These are phyloP conservation scores for Catostylus mosaicus DNA, from an alignment of 30 jellyfish, hydroid and myxozoan genomes.

Conservation along the genomic window DNA sequence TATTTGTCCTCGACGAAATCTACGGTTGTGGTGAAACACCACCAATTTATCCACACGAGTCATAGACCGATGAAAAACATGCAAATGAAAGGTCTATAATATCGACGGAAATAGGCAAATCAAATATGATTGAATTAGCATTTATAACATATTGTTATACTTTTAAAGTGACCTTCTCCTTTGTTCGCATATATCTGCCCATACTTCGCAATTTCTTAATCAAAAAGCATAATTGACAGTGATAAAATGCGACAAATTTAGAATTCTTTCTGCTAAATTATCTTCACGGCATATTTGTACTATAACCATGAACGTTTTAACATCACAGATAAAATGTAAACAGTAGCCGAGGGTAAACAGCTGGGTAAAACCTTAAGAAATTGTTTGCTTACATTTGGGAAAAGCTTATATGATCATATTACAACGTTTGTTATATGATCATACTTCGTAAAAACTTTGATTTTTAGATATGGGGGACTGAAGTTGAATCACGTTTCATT, in stretches of 20 bases:
- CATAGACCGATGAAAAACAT: background rate
- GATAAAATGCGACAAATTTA: background rate
- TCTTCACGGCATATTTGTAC: background rate
- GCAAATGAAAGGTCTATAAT: background rate
- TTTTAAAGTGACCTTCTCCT: background rate
- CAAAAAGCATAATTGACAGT: background rate
- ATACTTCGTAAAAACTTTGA: too few relatives aligned
- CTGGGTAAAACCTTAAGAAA: background rate
- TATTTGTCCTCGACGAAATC: background rate
- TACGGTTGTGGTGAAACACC: background rate
- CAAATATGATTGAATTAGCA: background rate
- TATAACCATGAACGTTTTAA: background rate
- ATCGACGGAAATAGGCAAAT: slow-evolving; percentile 24
- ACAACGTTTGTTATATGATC: too few relatives aligned
- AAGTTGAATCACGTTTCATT: too few relatives aligned
- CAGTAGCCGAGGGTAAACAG: too few relatives aligned
- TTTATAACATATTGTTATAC: background rate
- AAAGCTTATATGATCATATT: background rate
- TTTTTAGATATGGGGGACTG: too few relatives aligned
- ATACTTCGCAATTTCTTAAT: background rate
- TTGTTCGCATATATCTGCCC: background rate
- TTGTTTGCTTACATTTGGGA: background rate
- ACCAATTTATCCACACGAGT: slow-evolving; percentile 13
- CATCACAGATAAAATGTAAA: background rate
- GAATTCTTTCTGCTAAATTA: background rate